Percentiles rank a stretch among this genome's conserved stretches.
Conservation (phyloP, 2,797 vertebrate genomes). For the Enteromius viviparus region DNA sequence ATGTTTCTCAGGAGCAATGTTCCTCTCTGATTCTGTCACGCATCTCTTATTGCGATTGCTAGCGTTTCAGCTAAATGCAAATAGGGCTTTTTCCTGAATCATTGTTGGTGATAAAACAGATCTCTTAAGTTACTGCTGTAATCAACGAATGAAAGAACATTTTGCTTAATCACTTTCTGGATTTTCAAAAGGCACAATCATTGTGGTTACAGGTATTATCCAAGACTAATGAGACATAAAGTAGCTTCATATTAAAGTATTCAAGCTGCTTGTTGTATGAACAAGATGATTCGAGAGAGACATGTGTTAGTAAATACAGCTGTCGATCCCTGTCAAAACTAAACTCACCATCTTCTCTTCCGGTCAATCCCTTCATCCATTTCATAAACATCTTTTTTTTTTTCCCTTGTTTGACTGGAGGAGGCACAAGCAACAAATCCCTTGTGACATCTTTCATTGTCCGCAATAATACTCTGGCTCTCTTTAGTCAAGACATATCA, state of each 20-base stretch:
- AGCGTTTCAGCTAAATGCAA: neutral
- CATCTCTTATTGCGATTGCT: neutral
- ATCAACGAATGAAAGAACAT: neutral
- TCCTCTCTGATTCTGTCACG: neutral
- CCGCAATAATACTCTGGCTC: neutral
- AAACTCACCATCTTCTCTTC: neutral
- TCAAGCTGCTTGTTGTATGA: neutral
- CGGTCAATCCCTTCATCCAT: neutral
- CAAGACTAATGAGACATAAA: neutral
- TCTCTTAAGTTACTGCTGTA: neutral
- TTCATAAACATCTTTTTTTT: conserved; percentile 11
- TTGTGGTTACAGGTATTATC: neutral
- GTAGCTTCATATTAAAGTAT: neutral
- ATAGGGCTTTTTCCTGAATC: neutral
- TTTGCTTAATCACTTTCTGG: neutral
- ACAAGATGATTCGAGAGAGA: neutral
- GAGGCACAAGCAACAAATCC: neutral
- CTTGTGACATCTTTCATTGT: neutral
- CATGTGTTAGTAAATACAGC: neutral
- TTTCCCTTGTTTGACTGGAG: neutral
- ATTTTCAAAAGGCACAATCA: neutral
- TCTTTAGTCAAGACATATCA: neutral
- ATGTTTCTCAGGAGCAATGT: neutral
- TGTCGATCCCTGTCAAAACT: neutral
- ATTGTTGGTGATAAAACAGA: neutral